Conservation (phyloP, 2,113 vertebrate genomes). For the Nyctereutes procyonoides region DNA sequence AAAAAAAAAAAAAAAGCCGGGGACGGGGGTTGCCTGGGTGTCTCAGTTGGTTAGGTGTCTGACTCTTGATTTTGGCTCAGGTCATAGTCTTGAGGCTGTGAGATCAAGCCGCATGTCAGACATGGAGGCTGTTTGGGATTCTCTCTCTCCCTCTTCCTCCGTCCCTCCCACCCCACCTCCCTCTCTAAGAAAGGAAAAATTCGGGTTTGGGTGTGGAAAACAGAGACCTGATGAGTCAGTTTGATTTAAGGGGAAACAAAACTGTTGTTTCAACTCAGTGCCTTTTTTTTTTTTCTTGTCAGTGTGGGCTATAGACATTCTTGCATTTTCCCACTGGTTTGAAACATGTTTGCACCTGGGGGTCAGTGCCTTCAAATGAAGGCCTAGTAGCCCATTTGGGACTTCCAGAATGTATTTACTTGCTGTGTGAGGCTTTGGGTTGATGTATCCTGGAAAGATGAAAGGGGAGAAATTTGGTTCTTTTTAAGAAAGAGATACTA, state of each 20-base stretch:
- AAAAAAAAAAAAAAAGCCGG: too few relatives aligned
- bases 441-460: background rate
- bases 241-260: background rate
- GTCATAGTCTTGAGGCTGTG: background rate
- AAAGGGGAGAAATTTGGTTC: background rate
- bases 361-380: background rate
- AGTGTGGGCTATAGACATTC: background rate
- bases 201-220: background rate
- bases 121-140: background rate
- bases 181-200: background rate
- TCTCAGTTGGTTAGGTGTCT: background rate
- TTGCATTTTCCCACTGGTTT: background rate
- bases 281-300: background rate
- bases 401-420: background rate
- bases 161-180: background rate
- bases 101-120: background rate
- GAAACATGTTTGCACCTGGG: background rate
- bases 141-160: background rate
- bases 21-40: background rate
- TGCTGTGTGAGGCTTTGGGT: background rate
- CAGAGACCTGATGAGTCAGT: background rate
- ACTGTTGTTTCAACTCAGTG: background rate
- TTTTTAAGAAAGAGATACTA: background rate
- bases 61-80: background rate
- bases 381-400: background rate